Evolutionary conservation across 1,140 invertebrate species (phyloP).

Genomic region (Helicoverpa zea): DNA sequence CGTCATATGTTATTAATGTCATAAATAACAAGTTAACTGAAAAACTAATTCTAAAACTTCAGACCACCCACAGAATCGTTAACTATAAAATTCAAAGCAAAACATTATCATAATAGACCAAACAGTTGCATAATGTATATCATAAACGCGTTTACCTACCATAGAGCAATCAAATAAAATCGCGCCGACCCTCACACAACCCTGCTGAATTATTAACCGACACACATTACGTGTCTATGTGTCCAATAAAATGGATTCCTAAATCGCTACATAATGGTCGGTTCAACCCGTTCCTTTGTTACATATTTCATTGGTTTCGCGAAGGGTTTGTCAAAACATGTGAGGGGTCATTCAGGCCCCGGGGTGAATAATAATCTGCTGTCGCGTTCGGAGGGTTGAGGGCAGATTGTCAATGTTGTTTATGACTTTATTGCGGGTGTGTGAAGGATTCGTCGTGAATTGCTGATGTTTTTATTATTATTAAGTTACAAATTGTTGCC

Average conservation of each 20-base stretch:
- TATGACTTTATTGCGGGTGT: slow-evolving; percentile 35
- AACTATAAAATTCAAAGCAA: slow-evolving; percentile 9
- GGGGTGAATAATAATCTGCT: slow-evolving; percentile 65
- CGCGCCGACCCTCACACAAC: slow-evolving; percentile 59
- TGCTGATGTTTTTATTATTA: slow-evolving; percentile 34
- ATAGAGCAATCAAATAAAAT: slow-evolving; percentile 71
- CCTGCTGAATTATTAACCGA: slow-evolving; percentile 73
- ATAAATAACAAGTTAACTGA: background rate
- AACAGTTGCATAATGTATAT: slow-evolving; percentile 25
- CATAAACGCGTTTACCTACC: slow-evolving; percentile 65
- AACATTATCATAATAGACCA: background rate
- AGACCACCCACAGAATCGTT: slow-evolving; percentile 3
- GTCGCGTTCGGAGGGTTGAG: slow-evolving; percentile 49
- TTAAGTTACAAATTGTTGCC: background rate
- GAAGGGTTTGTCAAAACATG: slow-evolving; percentile 63
- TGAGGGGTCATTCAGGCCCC: slow-evolving; percentile 67
- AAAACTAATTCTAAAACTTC: background rate
- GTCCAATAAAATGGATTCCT: slow-evolving; percentile 72
- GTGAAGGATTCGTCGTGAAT: slow-evolving; percentile 2
- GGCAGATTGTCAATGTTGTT: slow-evolving; percentile 53
- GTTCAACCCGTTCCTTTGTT: slow-evolving; percentile 76
- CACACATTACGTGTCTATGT: slow-evolving; percentile 64
- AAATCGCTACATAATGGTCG: slow-evolving; percentile 69
- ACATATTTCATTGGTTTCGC: slow-evolving; percentile 77
- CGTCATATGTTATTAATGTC: too few species aligned